Evolutionary conservation across 2,797 vertebrate genomes (phyloP).

Genomic region (Poecilia wingei): DNA sequence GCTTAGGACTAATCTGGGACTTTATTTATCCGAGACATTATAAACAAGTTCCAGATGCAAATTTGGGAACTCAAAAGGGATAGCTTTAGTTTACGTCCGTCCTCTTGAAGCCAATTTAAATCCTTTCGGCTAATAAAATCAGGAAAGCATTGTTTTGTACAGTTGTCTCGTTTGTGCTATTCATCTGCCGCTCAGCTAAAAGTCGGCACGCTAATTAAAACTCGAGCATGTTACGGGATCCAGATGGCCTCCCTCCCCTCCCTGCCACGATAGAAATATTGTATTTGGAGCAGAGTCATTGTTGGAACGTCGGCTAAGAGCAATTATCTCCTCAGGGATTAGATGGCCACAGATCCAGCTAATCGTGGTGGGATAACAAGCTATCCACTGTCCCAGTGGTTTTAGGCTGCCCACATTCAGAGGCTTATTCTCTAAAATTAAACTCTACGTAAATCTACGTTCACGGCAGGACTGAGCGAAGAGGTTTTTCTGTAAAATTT

Average conservation of each 20-base stretch:
- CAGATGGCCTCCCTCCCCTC: slow-evolving; percentile 66
- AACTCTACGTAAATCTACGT: slow-evolving; percentile 42
- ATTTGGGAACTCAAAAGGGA: not conserved
- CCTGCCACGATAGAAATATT: slow-evolving; percentile 63
- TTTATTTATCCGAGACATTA: not conserved
- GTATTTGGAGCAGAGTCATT: slow-evolving; percentile 70
- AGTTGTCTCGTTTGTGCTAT: slow-evolving; percentile 57
- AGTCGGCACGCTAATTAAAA: slow-evolving; percentile 73
- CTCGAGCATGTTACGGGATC: slow-evolving; percentile 63
- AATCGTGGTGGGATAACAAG: slow-evolving; percentile 72
- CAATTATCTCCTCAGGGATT: slow-evolving; percentile 77
- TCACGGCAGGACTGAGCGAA: slow-evolving; percentile 25
- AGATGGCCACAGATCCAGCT: slow-evolving; percentile 70
- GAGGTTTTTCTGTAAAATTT: slow-evolving; percentile 4
- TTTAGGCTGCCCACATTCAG: slow-evolving; percentile 34
- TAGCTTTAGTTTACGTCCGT: slow-evolving; percentile 40
- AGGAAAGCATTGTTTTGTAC: slow-evolving; percentile 59
- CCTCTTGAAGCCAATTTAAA: slow-evolving; percentile 58
- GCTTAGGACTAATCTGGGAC: slow-evolving; percentile 19
- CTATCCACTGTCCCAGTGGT: slow-evolving; percentile 47
- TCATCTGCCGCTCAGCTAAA: slow-evolving; percentile 70
- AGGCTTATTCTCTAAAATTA: slow-evolving; percentile 58
- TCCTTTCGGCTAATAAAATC: slow-evolving; percentile 64
- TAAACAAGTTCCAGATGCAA: slow-evolving; percentile 3
- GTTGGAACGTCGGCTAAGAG: slow-evolving; percentile 75